Evolutionary conservation across 2,797 vertebrate species (phyloP), one percentile per base, ranked within the genome.

Genomic region (Fistularia commersonii): DNA sequence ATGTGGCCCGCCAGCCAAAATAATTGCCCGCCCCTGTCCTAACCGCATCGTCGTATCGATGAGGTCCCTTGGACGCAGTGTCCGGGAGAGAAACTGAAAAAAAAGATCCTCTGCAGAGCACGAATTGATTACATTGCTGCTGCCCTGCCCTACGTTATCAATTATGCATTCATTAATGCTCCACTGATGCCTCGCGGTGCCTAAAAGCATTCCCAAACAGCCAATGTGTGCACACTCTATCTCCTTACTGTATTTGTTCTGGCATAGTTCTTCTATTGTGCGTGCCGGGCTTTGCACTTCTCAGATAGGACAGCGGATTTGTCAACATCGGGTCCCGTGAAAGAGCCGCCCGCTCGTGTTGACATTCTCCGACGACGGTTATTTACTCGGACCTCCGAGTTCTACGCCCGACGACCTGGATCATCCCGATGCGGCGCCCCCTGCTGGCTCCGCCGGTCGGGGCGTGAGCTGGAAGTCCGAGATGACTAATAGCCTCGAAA

Each of bases 301-400:
- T 74, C 76, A 74, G 85, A 89, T 87, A 86, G 87, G 87, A 82
- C 77, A 74, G 76, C 77, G 83, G 78, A 85, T 87, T 85, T 88
- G 81, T 88, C 87, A 89, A 89, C 87, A 89, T 33, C 48, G 80
- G 73, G 68, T 48, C 64, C 83, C 85, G 67, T 79, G 82, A 87
- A 87, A 81, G 76, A 87, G 81, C 83, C 66, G 67, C 60, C 70
- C 70, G 77, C 69, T 75, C 54, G 15, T 83, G 81, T 85, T 88
- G 83, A 88, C 80, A 87, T 84, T 87, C 73, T 83, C 76, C 81
- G 76, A 80, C 76, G 51, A 65, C 53, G 80, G 75, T 80, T 86
- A 79, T 87, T 88, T 87, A 79, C 80, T 82, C 69, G 78, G 77
- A 86, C 79, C 82, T 75, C 81, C 78, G 66, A 76, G 76, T 80